Percentiles rank a stretch among this genome's conserved stretches.
Evolutionary conservation across 1,140 invertebrate species (phyloP).

Genomic region (Lepidurus packardi): DNA sequence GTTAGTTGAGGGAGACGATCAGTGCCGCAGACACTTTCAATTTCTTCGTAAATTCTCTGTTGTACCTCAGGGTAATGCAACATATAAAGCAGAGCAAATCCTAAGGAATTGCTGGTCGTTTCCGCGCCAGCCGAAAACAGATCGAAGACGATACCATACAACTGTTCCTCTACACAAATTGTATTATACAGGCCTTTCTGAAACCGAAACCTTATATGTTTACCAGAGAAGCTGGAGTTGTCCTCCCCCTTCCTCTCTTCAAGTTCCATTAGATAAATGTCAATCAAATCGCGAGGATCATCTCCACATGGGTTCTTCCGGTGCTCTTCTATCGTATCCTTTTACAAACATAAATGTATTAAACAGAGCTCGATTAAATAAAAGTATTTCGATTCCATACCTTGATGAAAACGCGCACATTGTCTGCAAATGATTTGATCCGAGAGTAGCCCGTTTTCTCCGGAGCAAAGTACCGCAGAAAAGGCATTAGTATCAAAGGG

Average conservation of each 20-base stretch:
- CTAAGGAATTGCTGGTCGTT: conserved; percentile 40
- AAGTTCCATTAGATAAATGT: conserved; percentile 30
- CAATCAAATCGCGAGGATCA: conserved; percentile 28
- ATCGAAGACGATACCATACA: conserved; percentile 37
- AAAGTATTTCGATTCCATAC: neutral
- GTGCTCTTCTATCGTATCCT: conserved; percentile 28
- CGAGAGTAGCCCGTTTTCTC: conserved; percentile 66
- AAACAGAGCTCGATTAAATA: neutral
- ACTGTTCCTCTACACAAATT: conserved; percentile 35
- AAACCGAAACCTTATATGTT: neutral
- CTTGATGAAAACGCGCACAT: conserved; percentile 15
- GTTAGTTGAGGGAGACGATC: conserved; percentile 28
- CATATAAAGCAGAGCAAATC: conserved; percentile 38
- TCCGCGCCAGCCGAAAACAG: conserved; percentile 42
- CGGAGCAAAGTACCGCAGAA: conserved; percentile 65
- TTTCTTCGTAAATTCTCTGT: conserved; percentile 41
- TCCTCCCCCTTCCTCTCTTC: neutral
- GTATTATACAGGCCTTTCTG: neutral
- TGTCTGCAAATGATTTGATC: conserved; percentile 47
- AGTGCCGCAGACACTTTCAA: conserved; percentile 40
- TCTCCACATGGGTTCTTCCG: conserved; percentile 16
- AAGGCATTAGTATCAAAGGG: conserved; percentile 69
- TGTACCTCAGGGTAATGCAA: conserved; percentile 40
- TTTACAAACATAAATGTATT: neutral
- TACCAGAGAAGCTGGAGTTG: conserved; percentile 28